Evolutionary conservation across 37 sponge, comb jelly and placozoan species (phyloP), one percentile per base, ranked within the genome.

Genomic region (Hormiphora californensis): DNA sequence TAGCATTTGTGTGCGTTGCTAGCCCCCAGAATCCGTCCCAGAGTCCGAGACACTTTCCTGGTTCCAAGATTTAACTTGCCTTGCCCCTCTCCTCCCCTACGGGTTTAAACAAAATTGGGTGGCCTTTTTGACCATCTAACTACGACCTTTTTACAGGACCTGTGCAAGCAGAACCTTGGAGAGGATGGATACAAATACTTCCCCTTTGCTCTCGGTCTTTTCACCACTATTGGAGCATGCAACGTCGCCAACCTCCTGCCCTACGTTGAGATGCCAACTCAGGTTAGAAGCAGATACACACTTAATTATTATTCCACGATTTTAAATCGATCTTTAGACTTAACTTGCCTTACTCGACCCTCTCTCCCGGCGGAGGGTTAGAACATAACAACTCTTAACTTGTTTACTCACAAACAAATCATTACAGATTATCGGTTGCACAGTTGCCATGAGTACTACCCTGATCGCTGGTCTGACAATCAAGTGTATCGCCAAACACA

Each of bases 401-500:
- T 49, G 9, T 49, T 9, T 15, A 49, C 9, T 15, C 15, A 15
- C 53, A 49, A 49, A 49, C 9, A 49, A 49, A 49, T 15, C 9
- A 17, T 40, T n/a, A 23, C 44, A 73, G 81, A 73, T 73, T 32
- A 73, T 73, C 81, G 81, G 81, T n/a, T 73, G 81, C 27, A 73
- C 81, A 0, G 81, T 73, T 4, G 81, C 81, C 23, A 27, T 73
- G 36, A 73, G 81, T 28, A 73, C 81, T 1, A 73, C 81, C 23
- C 81, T 73, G 41, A 73, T 73, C 81, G 81, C 81, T 19, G 81
- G 81, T 1, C 81, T 73, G 5, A 73, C 81, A 2, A 73, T 73
- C 41, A 73, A 73, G 44, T 73, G 81, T 17, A 73, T 73, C 46
- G 81, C 81, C 41, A 73, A 73, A 41, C 81, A 73, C 81, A 73